Evolutionary conservation across 2,888 invertebrate genomes (phyloP).

Genomic region (Zelleria hepariella): DNA sequence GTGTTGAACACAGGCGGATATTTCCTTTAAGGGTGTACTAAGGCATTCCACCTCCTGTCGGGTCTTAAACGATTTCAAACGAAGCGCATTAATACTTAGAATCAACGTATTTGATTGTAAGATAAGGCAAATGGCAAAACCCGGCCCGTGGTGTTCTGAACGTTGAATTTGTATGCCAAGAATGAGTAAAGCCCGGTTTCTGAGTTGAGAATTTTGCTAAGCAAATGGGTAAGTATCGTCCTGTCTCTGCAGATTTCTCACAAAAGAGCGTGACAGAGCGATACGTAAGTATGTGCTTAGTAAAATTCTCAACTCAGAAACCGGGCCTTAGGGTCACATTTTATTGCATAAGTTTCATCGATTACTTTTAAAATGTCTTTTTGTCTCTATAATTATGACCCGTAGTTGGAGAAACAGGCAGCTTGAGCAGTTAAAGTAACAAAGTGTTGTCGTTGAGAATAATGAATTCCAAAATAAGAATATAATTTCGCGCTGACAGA

Average conservation of each 20-base stretch:
- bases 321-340: not conserved
- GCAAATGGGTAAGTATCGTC: no score
- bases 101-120: constrained; percentile 7
- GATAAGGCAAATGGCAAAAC: constrained; percentile 2
- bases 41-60: constrained; percentile 3
- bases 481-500: not conserved
- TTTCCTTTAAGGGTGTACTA: constrained; percentile 4
- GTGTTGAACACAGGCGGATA: constrained; percentile 4
- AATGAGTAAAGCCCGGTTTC: not conserved
- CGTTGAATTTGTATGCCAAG: not conserved
- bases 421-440: not conserved
- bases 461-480: not conserved
- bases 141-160: not conserved
- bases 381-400: not conserved
- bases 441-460: not conserved
- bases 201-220: no score
- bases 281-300: no score
- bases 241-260: no score
- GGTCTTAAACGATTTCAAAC: constrained; percentile 7
- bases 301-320: no score
- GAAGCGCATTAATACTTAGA: constrained; percentile 7
- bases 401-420: not conserved
- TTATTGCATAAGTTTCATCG: not conserved
- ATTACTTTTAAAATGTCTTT: not conserved
- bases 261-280: no score